These are phyloP conservation scores for Melanocharis versteri DNA, from an alignment of 2,113 vertebrate species.

Conservation along the genomic window DNA sequence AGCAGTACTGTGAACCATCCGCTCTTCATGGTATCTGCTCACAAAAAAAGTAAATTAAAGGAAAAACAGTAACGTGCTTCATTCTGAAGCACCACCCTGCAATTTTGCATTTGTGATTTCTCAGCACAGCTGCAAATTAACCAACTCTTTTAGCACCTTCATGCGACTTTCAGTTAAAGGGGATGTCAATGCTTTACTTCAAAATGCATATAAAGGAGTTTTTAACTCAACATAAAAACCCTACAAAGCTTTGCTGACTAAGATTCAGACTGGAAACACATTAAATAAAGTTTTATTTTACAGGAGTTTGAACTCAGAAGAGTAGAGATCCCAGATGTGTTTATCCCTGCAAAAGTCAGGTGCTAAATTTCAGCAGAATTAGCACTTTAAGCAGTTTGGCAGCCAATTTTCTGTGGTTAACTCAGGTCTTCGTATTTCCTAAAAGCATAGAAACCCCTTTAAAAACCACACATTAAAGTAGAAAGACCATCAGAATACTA, in stretches of 20 bases:
- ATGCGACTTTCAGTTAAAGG: background rate
- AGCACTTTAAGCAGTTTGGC: slow-evolving; percentile 20
- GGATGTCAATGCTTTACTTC: background rate
- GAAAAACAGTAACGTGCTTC: background rate
- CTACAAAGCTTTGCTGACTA: background rate
- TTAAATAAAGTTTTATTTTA: slow-evolving; percentile 15
- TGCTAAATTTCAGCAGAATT: slow-evolving; percentile 58
- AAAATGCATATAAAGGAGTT: background rate
- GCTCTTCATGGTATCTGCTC: background rate
- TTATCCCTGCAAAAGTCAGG: slow-evolving; percentile 21
- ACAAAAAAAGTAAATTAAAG: background rate
- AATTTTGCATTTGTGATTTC: background rate
- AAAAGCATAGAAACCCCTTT: background rate
- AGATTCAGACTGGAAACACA: background rate
- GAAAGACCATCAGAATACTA: background rate
- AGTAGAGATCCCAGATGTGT: slow-evolving; percentile 41
- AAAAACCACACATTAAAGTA: background rate
- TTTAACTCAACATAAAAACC: background rate
- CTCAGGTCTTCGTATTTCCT: background rate
- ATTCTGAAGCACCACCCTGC: background rate
- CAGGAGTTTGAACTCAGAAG: background rate
- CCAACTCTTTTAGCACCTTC: background rate
- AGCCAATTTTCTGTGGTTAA: slow-evolving; percentile 21
- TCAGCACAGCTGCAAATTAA: background rate
- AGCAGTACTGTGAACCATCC: background rate